Evolutionary conservation across 2,797 vertebrate genomes (phyloP), one percentile per base, ranked within the genome.

Genomic region (Coregonus suidteri): DNA sequence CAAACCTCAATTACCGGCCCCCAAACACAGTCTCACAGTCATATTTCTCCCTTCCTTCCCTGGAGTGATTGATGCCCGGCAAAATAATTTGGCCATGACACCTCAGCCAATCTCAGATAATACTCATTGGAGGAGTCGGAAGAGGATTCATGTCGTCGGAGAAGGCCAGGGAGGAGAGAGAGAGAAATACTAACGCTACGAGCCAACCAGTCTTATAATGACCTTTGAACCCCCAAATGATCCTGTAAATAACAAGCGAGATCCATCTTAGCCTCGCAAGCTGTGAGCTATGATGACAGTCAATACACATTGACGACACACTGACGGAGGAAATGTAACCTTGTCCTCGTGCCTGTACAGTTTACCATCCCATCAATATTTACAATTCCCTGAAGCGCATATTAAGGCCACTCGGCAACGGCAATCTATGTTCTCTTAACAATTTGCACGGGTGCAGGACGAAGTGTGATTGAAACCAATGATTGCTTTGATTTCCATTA

Each of bases 341-440:
- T 87, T 85, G 84, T 84, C 82, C 73, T 77, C 81, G 65, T 74
- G 75, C 62, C 77, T 74, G 76, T 65, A 77, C 84, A 86, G 83
- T 47, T 47, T 47, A 47, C 41, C 74, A 78, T 76, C 77, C 78
- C 86, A 85, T 88, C 86, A 86, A 88, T 84, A 85, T 86, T 84
- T 86, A 82, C 73, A 85, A 87, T 88, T 85, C 81, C 81, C 75
- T 41, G 73, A 82, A 78, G 72, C 79, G 34, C 66, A 82, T 82
- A 73, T 25, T 74, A 20, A 18, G 73, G 78, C 75, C 5, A 79
- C 74, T 83, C 77, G 73, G 25, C 80, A 86, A 81, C 16, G 65
- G 30, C 75, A 79, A 77, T 86, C 47, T 18, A 67, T 71, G 71
- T 85, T 79, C 83, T 79, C 77, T 79, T 81, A 84, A 81, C 81